A percentile compares a stretch with the other conserved stretches of the same genome.
Evolutionary conservation across 2,797 vertebrate genomes (phyloP).

Genomic region (Toxotes lorentzi): DNA sequence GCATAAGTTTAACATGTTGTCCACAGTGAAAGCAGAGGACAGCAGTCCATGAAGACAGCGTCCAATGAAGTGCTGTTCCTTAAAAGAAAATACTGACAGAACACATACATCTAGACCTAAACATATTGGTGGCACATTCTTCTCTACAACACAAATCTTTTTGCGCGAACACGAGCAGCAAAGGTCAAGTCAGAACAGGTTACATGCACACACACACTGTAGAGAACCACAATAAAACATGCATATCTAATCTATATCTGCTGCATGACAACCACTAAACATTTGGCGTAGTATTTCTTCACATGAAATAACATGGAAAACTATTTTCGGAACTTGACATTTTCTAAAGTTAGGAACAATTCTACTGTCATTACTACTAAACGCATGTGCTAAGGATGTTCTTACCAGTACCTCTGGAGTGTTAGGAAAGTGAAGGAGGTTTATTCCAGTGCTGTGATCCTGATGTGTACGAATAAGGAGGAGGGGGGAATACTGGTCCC

Average conservation of each 20-base stretch:
- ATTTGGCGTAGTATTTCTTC: constrained; percentile 71
- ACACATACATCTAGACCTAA: constrained; percentile 29
- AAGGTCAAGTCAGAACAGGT: constrained; percentile 32
- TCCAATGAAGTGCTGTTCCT: constrained; percentile 29
- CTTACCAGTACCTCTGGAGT: not conserved
- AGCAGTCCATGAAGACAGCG: not conserved
- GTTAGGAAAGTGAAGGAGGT: not conserved
- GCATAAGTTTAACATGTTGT: no score
- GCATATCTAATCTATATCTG: constrained; percentile 21
- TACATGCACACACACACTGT: not conserved
- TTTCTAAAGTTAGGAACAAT: not conserved
- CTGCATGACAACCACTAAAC: constrained; percentile 34
- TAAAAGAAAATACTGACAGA: constrained; percentile 54
- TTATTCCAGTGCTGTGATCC: constrained; percentile 77
- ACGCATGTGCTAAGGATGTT: not conserved
- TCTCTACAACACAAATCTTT: constrained; percentile 28
- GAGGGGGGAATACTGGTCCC: constrained; percentile 92
- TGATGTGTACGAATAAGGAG: constrained; percentile 91
- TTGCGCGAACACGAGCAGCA: constrained; percentile 33
- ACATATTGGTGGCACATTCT: constrained; percentile 69
- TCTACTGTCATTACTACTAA: not conserved
- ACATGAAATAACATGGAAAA: constrained; percentile 53
- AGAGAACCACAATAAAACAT: constrained; percentile 27
- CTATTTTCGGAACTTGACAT: constrained; percentile 8
- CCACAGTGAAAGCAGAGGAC: not conserved